A percentile compares a stretch with the other conserved stretches of the same genome.
Evolutionary conservation across 2,888 invertebrate species (phyloP).

Genomic region (Rhagophthalmus giganteus): DNA sequence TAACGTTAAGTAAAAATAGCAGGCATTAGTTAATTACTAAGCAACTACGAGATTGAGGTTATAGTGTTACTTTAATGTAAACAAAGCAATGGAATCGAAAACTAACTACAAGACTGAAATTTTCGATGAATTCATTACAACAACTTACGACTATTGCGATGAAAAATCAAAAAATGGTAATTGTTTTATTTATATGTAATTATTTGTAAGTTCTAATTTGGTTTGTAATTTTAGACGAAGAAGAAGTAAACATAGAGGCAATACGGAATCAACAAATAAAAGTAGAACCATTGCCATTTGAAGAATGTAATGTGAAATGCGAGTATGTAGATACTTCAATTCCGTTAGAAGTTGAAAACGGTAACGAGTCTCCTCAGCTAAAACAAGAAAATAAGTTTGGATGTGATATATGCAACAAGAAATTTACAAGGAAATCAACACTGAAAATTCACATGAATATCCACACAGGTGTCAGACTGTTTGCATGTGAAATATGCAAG

Average conservation of each 20-base stretch:
- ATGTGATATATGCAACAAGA: neutral
- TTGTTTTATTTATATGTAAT: neutral
- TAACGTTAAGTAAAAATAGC: no score
- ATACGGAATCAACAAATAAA: neutral
- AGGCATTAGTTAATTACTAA: neutral
- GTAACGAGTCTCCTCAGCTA: neutral
- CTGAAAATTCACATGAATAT: neutral
- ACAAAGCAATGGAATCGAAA: neutral
- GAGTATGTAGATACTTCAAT: neutral
- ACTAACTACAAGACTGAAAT: neutral
- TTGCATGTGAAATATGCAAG: neutral
- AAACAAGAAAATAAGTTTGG: neutral
- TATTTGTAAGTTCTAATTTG: neutral
- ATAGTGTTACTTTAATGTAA: neutral
- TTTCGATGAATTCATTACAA: neutral
- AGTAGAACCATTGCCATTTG: neutral
- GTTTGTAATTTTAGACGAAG: neutral
- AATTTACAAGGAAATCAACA: neutral
- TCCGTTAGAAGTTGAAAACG: neutral
- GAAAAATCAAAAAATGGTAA: neutral
- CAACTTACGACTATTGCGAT: neutral
- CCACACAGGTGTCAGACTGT: neutral
- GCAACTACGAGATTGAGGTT: neutral
- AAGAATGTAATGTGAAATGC: neutral
- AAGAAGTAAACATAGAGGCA: neutral